Evolutionary conservation across 2,113 vertebrate genomes (phyloP).

Genomic region (Excalfactoria chinensis): DNA sequence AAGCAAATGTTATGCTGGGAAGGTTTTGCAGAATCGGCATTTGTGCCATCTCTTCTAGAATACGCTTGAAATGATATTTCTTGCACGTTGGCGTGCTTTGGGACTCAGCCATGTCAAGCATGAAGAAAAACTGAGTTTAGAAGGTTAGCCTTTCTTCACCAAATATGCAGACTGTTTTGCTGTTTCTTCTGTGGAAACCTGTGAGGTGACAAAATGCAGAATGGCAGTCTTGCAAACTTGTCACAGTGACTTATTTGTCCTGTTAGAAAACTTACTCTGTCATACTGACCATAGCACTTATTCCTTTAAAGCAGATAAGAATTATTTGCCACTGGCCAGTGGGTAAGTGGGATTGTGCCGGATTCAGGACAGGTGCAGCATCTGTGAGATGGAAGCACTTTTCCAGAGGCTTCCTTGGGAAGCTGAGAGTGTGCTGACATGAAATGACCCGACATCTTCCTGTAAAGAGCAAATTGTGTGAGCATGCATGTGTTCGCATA

Average conservation of each 20-base stretch:
- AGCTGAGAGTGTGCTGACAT: not conserved
- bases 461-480: slow-evolving; percentile 12
- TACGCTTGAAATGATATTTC: slow-evolving; percentile 26
- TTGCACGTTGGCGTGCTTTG: not conserved
- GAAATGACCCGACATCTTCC: slow-evolving; percentile 15
- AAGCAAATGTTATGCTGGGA: not conserved
- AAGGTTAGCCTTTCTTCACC: slow-evolving; percentile 21
- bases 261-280: not conserved
- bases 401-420: not conserved
- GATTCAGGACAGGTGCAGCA: not conserved
- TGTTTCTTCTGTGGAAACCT: not conserved
- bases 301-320: not conserved
- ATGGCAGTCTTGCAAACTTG: slow-evolving; percentile 7
- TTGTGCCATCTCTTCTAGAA: slow-evolving; percentile 43
- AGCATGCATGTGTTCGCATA: not conserved
- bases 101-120: slow-evolving; percentile 10
- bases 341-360: not conserved
- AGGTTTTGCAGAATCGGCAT: slow-evolving; percentile 38
- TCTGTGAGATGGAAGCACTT: not conserved
- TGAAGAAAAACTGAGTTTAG: not conserved
- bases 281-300: not conserved
- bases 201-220: slow-evolving; percentile 33
- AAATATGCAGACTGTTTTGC: not conserved
- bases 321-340: not conserved
- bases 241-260: not conserved